Base-by-base conservation (phyloP, 2,797 vertebrate genomes). In the Gymnopithys bicolor region DNA sequence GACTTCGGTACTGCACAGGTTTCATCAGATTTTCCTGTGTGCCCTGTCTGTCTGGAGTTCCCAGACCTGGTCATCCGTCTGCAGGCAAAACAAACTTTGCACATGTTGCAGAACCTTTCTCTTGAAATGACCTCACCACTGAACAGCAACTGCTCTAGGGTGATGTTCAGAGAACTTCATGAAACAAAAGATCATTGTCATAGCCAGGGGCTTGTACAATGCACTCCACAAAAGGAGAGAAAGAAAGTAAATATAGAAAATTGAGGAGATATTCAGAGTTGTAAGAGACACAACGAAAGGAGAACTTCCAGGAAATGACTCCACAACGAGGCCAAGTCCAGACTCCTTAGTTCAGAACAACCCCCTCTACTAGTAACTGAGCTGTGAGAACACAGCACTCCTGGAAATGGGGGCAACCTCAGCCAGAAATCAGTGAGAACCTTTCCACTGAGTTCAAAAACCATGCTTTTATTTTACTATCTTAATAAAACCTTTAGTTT, bases 211-310 rank as follows among this genome's bases (percentile, higher is more conserved):
- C 25, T 66, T 46, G 48, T 89, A 96, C 94, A 91, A 91, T 96
- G 69, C 19, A 7, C 80, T 66, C 66, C 41, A 81, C 87, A 93
- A 81, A 95, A 92, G 74, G 62, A 67, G 94, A 87, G 89, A 86
- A 92, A 82, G 59, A 81, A 94, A 87, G 58, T 81, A 95, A 94
- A 93, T 91, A 89, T 91, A 93, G 94, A 93, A 96, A 95, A 96
- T 46, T 46, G 37, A 88, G 80, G 55, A 92, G 91, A 92, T 92
- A 89, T 67, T 95, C 69, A 73, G 58, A 10, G 21, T 81, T 95
- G 41, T 63, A 63, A 79, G 89, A 86, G 84, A 95, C 75, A 94
- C 79, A 80, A 94, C 87, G 1, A 88, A 92, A 93, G 91, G 87
- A 95, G 94, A 91, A 84, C 77, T 76, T 91, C 74, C 91, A 91